A percentile compares a stretch with the other conserved stretches of the same genome.
These are phyloP conservation scores for Rhagoletis zephyria DNA, from an alignment of 1,140 invertebrate species.

Conservation along the genomic window DNA sequence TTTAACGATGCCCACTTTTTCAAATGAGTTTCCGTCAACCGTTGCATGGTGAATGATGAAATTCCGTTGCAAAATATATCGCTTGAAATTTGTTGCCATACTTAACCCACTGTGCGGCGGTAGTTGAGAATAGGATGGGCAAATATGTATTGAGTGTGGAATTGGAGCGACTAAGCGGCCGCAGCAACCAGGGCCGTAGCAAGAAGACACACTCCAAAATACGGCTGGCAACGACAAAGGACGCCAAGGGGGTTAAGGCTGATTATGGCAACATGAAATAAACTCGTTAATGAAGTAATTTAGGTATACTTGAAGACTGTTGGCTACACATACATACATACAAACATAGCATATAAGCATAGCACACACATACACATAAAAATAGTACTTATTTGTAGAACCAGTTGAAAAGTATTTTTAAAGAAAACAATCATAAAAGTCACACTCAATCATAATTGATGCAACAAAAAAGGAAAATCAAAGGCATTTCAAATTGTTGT, in stretches of 20 bases:
- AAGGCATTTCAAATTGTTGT: constrained; percentile 13
- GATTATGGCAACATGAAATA: constrained; percentile 52
- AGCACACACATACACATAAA: constrained; percentile 41
- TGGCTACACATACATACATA: constrained; percentile 25
- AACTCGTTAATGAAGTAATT: constrained; percentile 66
- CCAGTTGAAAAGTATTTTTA: constrained; percentile 40
- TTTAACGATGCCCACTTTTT: too few species aligned
- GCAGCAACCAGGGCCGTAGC: background rate
- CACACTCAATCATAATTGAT: constrained; percentile 54
- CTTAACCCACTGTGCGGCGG: background rate
- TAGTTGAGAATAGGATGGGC: background rate
- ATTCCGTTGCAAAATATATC: too few species aligned
- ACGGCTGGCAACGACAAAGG: background rate
- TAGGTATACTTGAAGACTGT: constrained; percentile 64
- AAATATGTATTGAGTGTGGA: constrained; percentile 43
- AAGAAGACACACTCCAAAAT: background rate
- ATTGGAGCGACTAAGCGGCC: constrained; percentile 44
- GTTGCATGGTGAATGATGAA: too few species aligned
- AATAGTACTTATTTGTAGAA: background rate
- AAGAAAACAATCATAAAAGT: constrained; percentile 48
- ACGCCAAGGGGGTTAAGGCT: background rate
- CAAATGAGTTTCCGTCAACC: too few species aligned
- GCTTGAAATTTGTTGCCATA: background rate
- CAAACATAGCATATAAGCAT: background rate
- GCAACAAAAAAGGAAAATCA: constrained; percentile 11